Evolutionary conservation across 92 coral and sea anemone genomes (phyloP), one percentile per base, ranked within the genome.

Genomic region (Blastomussa wellsi): DNA sequence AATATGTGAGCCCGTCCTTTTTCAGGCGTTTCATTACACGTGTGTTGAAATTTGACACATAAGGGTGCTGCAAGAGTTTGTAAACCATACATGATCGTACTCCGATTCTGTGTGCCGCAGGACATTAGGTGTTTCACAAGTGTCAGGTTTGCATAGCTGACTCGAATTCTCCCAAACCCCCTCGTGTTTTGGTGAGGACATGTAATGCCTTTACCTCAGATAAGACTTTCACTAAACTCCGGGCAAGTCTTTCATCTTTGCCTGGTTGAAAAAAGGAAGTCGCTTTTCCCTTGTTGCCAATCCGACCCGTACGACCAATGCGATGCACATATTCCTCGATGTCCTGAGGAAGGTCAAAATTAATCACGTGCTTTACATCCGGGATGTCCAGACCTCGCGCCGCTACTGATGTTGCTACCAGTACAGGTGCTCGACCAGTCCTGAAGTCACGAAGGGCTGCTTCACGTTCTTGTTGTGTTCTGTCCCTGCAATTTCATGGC

Each of bases 341-440:
- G 22, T 88, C 95, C 75, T 94, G 95, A 8, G 99, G 99, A 38
- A 97, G 88, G 78, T 97, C 99, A 72, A 89, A 97, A 88, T 97
- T 97, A 84, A 97, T 90, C 69, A 97, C 99, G 60, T 97, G 99
- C 42, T 95, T 95, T 7, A 97, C 99, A 88, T 97, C 94, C 83
- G 97, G 95, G 80, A 97, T 97, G 55, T 97, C 99, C 66, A 97
- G 93, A 44, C 99, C 99, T 65, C 99, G 98, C 10, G 99, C 99
- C 2, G 99, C 99, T 28, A 97, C 99, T 65, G 99, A 97, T 17
- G 99, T 97, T n/a, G 98, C 99, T 55, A 97, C 99, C 79, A 94
- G 88, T 22, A 95, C 91, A 35, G 93, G 91, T 5, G 99, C 98
- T 53, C 99, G 94, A 24, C 99, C 99, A 77, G 77, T 92, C 79